Evolutionary conservation across 2,113 vertebrate species (phyloP), one percentile per base, ranked within the genome.

Genomic region (Laticauda laticaudata): DNA sequence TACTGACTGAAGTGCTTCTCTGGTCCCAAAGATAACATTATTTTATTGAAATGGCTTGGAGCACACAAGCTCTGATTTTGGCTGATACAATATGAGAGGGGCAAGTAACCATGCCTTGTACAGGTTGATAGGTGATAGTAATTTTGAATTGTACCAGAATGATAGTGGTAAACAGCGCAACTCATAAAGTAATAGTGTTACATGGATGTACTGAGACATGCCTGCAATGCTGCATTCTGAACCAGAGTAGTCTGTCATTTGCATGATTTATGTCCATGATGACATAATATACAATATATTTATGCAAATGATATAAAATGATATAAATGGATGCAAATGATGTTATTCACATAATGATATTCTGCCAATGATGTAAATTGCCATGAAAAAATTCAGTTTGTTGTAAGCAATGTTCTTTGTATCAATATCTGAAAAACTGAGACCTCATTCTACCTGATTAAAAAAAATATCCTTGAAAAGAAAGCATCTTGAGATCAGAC

Each of bases 401-500:
- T 20, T 81, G 69, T 20, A 81, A 39, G 69, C 69, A 81, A 20
- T 39, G 34, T 81, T 20, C 15, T 81, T 39, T 39, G n/a, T 81
- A 81, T 20, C 69, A 75, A 75, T 15, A 75, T 81, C n/a, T 34
- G 34, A 20, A 20, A 81, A 81, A 81, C n/a, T 34, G 69, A 20
- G 1, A 81, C 18, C 20, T 23, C 18, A 81, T 81, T 81, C 39
- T 81, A 81, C 34, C 34, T 43, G 34, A 21, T 39, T 1, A 53
- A 87, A 53, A 87, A 86, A 2, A 8, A 53, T 53, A 12, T 87
- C 90, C 93, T 64, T 86, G 57, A 90, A 23, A 23, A 95, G 92
- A 54, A 24, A 85, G 8, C 11, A 23, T 1, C 51, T 34, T 43
- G 87, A 55, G 85, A 86, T 57, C 48, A 90, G n/a, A 39, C 4